These are phyloP conservation scores for Columbina picui DNA, from an alignment of 2,113 vertebrate species.

Conservation along the genomic window DNA sequence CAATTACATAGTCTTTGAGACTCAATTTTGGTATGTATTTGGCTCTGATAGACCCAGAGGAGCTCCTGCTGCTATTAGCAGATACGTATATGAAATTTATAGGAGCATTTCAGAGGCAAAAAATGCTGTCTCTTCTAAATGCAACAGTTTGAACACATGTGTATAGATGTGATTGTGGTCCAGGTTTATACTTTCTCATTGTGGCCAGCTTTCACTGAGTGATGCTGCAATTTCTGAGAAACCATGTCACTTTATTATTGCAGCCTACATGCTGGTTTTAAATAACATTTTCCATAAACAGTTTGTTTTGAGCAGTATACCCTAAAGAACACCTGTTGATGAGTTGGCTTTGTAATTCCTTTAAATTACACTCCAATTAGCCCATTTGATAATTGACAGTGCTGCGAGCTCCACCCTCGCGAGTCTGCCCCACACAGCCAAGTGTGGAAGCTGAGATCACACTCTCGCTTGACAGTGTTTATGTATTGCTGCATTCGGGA, in stretches of 20 bases:
- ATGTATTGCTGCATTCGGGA: background rate
- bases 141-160: slow-evolving; percentile 25
- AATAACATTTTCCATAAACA: slow-evolving; percentile 56
- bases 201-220: background rate
- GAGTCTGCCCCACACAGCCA: background rate
- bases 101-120: slow-evolving; percentile 63
- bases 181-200: slow-evolving; percentile 27
- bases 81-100: slow-evolving; percentile 50
- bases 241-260: slow-evolving; percentile 31
- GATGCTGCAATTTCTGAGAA: slow-evolving; percentile 13
- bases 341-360: background rate
- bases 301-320: slow-evolving; percentile 35
- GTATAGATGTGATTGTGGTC: slow-evolving; percentile 26
- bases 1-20: slow-evolving; percentile 29
- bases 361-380: slow-evolving; percentile 24
- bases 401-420: background rate
- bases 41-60: slow-evolving; percentile 34
- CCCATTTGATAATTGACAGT: background rate
- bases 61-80: slow-evolving; percentile 55
- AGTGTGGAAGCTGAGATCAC: background rate
- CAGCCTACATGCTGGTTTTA: slow-evolving; percentile 48
- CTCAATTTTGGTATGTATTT: slow-evolving; percentile 52
- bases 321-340: slow-evolving; percentile 41
- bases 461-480: background rate
- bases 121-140: slow-evolving; percentile 51